A percentile compares a stretch with the other conserved stretches of the same genome.
Evolutionary conservation across 2,113 vertebrate genomes (phyloP).

Genomic region (Prolemur simus): DNA sequence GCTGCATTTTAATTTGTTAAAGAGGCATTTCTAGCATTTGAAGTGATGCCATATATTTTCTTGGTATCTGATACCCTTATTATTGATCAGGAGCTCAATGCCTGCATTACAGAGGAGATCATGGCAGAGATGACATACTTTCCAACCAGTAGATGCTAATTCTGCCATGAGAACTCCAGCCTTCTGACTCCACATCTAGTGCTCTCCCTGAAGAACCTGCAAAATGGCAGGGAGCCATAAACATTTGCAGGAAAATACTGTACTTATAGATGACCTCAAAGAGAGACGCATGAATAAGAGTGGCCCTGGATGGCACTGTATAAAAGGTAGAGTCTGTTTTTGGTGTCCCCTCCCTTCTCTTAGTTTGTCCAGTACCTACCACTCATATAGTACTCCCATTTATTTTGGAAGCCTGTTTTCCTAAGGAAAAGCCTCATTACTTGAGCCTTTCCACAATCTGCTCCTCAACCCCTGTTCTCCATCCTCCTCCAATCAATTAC

Average conservation of each 20-base stretch:
- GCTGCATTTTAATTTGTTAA: slow-evolving; percentile 20
- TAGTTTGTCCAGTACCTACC: background rate
- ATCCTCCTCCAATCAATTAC: background rate
- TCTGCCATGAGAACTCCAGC: background rate
- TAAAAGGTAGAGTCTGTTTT: background rate
- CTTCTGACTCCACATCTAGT: background rate
- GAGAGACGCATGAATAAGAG: background rate
- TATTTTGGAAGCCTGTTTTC: background rate
- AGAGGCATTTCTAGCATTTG: background rate
- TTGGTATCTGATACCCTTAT: background rate
- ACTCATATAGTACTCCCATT: background rate
- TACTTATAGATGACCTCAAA: background rate
- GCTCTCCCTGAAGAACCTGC: background rate
- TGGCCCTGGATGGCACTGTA: rapidly evolving
- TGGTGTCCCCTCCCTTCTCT: background rate
- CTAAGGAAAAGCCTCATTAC: background rate
- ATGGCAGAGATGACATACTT: background rate
- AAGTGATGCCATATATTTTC: background rate
- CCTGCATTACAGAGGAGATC: background rate
- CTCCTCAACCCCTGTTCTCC: background rate
- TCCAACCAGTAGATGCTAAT: background rate
- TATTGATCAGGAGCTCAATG: background rate
- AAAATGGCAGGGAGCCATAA: background rate
- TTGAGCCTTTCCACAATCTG: background rate
- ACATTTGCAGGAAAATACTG: background rate